Conservation (phyloP, 1,140 invertebrate species). For the Coptotermes formosanus region DNA sequence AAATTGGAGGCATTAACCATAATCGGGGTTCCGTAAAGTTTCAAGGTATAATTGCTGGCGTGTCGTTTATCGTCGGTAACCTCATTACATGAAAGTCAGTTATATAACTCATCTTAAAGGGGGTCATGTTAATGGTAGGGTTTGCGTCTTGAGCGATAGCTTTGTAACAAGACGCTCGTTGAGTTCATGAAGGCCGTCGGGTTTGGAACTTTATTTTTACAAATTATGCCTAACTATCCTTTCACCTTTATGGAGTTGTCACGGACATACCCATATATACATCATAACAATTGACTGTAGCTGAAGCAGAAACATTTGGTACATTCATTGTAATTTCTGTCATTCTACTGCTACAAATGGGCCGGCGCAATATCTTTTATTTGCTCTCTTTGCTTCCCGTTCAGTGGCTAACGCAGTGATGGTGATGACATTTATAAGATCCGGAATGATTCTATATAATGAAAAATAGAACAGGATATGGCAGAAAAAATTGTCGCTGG, state of each 20-base stretch:
- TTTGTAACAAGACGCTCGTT: background rate
- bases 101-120: background rate
- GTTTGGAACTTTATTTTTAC: background rate
- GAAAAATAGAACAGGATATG: too few relatives aligned
- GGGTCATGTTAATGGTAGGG: background rate
- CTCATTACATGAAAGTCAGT: background rate
- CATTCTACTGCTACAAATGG: too few relatives aligned
- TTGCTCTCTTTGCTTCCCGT: too few relatives aligned
- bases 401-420: too few relatives aligned
- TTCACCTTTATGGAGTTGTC: background rate
- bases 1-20: background rate
- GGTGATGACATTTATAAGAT: too few relatives aligned
- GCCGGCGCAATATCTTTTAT: too few relatives aligned
- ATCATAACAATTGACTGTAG: background rate
- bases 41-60: background rate
- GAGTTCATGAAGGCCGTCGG: background rate
- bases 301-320: too few relatives aligned
- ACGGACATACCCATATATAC: background rate
- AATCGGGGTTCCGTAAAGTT: background rate
- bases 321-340: too few relatives aligned
- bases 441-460: too few relatives aligned
- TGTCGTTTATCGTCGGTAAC: background rate
- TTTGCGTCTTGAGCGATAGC: background rate
- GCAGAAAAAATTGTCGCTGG: too few relatives aligned
- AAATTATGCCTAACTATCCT: background rate